Evolutionary conservation across 2,797 vertebrate species (phyloP).

Genomic region (Labroides dimidiatus): DNA sequence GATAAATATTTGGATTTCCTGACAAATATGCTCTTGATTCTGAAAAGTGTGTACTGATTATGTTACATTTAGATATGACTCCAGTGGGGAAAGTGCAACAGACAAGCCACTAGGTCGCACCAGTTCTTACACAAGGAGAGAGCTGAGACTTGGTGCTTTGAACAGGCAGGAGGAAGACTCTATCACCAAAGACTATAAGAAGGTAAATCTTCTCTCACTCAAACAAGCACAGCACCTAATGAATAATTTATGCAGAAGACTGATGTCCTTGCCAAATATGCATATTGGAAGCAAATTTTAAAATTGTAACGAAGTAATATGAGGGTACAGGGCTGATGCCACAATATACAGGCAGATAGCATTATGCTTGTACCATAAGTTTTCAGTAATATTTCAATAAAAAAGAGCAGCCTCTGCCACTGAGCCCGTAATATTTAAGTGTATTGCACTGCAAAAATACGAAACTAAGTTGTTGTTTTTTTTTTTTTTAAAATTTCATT

Average conservation of each 20-base stretch:
- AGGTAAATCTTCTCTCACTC: conserved; percentile 74
- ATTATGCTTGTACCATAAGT: too few relatives aligned
- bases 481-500: too few relatives aligned
- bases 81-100: conserved; percentile 81
- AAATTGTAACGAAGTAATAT: too few relatives aligned
- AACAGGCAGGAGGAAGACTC: conserved; percentile 86
- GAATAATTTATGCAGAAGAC: conserved; percentile 8
- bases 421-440: too few relatives aligned
- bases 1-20: background rate
- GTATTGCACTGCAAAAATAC: too few relatives aligned
- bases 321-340: too few relatives aligned
- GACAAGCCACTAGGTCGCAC: conserved; percentile 87
- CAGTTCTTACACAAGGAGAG: conserved; percentile 89
- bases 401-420: too few relatives aligned
- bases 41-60: conserved; percentile 17
- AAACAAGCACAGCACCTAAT: conserved; percentile 11
- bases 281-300: conserved; percentile 1
- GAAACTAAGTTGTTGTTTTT: too few relatives aligned
- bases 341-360: too few relatives aligned
- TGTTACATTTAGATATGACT: conserved; percentile 86
- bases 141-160: conserved; percentile 89
- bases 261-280: too few relatives aligned
- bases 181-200: conserved; percentile 90
- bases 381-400: too few relatives aligned
- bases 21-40: background rate